A percentile compares a stretch with the other conserved stretches of the same genome.
These are phyloP conservation scores for Papilio protenor DNA, from an alignment of 2,888 invertebrate species.

Conservation along the genomic window DNA sequence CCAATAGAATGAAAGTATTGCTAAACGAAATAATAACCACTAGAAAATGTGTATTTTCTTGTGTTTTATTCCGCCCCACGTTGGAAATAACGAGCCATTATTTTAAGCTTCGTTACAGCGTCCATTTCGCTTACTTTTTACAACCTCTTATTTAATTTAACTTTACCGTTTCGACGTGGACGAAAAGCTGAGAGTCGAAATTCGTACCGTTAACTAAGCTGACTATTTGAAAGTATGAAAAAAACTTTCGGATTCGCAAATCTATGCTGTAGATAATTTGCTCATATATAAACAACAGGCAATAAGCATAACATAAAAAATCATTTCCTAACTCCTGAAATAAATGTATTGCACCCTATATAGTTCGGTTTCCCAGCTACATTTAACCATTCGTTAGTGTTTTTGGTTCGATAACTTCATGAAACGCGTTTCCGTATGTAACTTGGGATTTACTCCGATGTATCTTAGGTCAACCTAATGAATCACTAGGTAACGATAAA, in stretches of 20 bases:
- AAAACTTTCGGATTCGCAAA: not conserved
- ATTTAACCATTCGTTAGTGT: too few species aligned
- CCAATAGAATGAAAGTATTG: not conserved
- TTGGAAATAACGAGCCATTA: slow-evolving; percentile 22
- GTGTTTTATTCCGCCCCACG: slow-evolving; percentile 7
- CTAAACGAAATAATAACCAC: slow-evolving; percentile 5
- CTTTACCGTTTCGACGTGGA: slow-evolving; percentile 2
- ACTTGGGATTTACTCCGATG: too few species aligned
- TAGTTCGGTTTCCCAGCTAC: too few species aligned
- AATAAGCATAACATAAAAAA: too few species aligned
- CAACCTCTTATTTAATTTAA: slow-evolving; percentile 28
- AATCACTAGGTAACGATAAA: too few species aligned
- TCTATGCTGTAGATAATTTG: not conserved
- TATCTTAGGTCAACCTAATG: too few species aligned
- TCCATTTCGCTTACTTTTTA: slow-evolving; percentile 17
- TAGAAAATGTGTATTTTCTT: slow-evolving; percentile 10
- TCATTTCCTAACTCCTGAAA: too few species aligned
- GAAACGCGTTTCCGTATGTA: too few species aligned
- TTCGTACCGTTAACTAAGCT: slow-evolving; percentile 1
- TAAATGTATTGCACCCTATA: too few species aligned
- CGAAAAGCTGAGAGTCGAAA: slow-evolving; percentile 5
- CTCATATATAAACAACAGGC: not conserved
- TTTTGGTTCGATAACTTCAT: too few species aligned
- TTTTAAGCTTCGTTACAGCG: slow-evolving; percentile 27
- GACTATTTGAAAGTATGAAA: slow-evolving; percentile 3